A percentile compares a stretch with the other conserved stretches of the same genome.
These are phyloP conservation scores for Andricus quercusramuli DNA, from an alignment of 2,888 invertebrate species.

Conservation along the genomic window DNA sequence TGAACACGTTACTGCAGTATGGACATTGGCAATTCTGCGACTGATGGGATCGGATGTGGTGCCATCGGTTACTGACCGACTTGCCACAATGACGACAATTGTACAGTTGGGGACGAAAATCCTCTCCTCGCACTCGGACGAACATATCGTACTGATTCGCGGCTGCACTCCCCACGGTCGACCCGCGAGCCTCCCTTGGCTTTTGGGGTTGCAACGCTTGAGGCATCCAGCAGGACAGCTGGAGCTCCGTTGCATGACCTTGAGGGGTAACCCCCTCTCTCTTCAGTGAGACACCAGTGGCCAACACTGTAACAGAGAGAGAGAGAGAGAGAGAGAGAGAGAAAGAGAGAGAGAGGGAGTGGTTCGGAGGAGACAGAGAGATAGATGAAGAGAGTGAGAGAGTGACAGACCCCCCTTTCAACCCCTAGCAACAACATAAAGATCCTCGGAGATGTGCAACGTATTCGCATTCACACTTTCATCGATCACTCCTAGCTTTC, in stretches of 20 bases:
- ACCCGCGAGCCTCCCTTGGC: constrained; percentile 63
- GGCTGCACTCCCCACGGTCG: constrained; percentile 56
- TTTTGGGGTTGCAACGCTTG: constrained; percentile 65
- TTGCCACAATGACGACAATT: constrained; percentile 84
- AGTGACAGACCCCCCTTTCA: constrained; percentile 46
- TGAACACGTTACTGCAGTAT: constrained; percentile 83
- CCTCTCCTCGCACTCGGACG: constrained; percentile 65
- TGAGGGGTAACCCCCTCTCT: constrained; percentile 71
- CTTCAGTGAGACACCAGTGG: constrained; percentile 74
- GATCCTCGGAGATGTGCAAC: constrained; percentile 54
- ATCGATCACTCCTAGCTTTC: constrained; percentile 65
- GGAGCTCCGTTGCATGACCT: constrained; percentile 67
- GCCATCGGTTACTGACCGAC: constrained; percentile 84
- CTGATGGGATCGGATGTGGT: constrained; percentile 84
- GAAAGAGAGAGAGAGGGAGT: constrained; percentile 56
- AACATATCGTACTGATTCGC: constrained; percentile 68
- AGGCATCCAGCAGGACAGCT: constrained; percentile 70
- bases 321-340: constrained; percentile 68
- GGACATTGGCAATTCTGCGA: constrained; percentile 84
- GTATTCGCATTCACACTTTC: constrained; percentile 65
- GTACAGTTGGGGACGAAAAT: constrained; percentile 77
- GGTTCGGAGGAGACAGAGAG: constrained; percentile 35
- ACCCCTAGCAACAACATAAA: constrained; percentile 56
- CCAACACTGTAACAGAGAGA: constrained; percentile 74
- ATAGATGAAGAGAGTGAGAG: constrained; percentile 42